Evolutionary conservation across 1,140 invertebrate genomes (phyloP).

Genomic region (Danaus plexippus): DNA sequence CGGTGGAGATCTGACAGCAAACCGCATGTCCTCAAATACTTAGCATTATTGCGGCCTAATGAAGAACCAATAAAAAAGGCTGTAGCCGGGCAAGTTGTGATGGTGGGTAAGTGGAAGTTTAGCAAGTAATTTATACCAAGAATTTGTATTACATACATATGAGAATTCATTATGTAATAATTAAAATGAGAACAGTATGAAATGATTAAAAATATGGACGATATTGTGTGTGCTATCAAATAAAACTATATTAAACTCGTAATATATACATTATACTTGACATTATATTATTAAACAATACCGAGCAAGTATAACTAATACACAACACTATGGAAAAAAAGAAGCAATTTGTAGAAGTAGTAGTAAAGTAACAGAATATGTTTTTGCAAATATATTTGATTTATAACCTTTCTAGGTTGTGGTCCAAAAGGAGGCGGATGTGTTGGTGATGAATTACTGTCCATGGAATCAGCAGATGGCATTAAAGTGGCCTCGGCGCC

Average conservation of each 20-base stretch:
- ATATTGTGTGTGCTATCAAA: too few relatives aligned
- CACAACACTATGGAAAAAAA: neutral
- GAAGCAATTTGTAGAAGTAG: too few relatives aligned
- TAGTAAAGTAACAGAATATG: neutral
- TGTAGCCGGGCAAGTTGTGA: slow-evolving; percentile 74
- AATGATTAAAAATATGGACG: too few relatives aligned
- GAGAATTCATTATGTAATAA: too few relatives aligned
- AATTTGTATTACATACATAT: too few relatives aligned
- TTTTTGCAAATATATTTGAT: slow-evolving; percentile 5
- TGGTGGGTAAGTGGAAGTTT: slow-evolving; percentile 52
- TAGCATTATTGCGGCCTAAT: slow-evolving; percentile 86
- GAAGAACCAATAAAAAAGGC: slow-evolving; percentile 79
- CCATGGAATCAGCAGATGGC: slow-evolving; percentile 35
- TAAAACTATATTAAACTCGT: too few relatives aligned
- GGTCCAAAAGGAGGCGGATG: slow-evolving; percentile 62
- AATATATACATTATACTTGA: neutral
- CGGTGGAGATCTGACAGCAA: slow-evolving; percentile 76
- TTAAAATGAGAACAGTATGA: too few relatives aligned
- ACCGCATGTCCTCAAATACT: slow-evolving; percentile 84
- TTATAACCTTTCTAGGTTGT: slow-evolving; percentile 38
- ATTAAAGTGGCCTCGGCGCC: slow-evolving; percentile 27
- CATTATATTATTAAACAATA: neutral
- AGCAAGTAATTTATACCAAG: too few relatives aligned
- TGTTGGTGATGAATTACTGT: slow-evolving; percentile 61
- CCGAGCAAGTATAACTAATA: neutral